Conservation (phyloP, 2,113 vertebrate genomes). For the Psephotus haematonotus region DNA sequence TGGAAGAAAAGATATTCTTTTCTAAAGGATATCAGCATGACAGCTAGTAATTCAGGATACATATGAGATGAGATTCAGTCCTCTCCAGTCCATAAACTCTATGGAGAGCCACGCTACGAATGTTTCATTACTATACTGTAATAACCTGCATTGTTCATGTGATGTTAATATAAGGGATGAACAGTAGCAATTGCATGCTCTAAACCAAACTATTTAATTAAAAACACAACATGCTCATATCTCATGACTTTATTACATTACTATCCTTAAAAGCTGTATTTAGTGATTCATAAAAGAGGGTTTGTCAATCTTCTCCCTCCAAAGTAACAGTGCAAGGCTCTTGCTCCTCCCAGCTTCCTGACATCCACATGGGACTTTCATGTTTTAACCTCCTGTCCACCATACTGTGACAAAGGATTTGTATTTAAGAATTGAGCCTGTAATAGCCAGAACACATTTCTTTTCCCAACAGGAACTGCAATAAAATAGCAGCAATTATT, state of each 20-base stretch:
- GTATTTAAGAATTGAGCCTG: background rate
- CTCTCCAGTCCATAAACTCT: background rate
- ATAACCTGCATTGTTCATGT: background rate
- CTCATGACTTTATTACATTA: background rate
- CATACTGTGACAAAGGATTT: background rate
- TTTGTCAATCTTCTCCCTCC: background rate
- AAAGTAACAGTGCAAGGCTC: background rate
- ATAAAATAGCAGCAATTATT: background rate
- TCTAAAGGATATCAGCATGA: background rate
- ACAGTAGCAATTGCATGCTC: background rate
- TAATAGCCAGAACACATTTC: background rate
- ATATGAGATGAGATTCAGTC: background rate
- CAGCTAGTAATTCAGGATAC: background rate
- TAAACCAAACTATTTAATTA: background rate
- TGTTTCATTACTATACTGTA: background rate
- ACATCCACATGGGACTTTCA: rapidly evolving
- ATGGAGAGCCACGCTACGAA: background rate
- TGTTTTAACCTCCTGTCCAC: background rate
- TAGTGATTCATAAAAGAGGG: background rate
- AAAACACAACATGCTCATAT: background rate
- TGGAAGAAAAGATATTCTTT: background rate
- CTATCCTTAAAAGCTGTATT: background rate
- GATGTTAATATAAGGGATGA: background rate
- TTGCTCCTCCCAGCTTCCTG: background rate
- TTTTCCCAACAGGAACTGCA: background rate